Percentiles rank a stretch among this genome's conserved stretches.
These are phyloP conservation scores for Masnerella sp. DNA, from an alignment of 2,888 invertebrate species.

Conservation along the genomic window DNA sequence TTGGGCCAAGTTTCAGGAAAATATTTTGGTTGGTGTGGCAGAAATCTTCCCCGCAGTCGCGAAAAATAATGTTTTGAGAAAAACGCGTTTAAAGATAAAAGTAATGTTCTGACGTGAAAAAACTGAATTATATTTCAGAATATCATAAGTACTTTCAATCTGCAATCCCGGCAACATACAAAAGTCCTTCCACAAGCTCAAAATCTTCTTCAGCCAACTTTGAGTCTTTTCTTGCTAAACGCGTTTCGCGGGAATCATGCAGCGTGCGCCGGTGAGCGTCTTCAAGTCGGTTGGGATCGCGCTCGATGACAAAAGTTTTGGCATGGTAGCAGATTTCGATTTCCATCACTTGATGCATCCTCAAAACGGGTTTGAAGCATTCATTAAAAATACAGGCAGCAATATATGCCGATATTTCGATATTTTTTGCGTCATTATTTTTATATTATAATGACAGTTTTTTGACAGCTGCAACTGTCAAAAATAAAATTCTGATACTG, in stretches of 20 bases:
- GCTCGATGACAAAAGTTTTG: conserved; percentile 26
- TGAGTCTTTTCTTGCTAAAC: conserved; percentile 23
- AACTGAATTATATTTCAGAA: neutral
- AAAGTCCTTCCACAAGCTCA: conserved; percentile 6
- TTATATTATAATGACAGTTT: conserved; percentile 2
- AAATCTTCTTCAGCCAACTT: neutral
- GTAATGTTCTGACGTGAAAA: neutral
- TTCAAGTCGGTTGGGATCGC: conserved; percentile 43
- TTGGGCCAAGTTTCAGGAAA: no score
- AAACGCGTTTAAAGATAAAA: conserved; percentile 4
- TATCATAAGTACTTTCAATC: conserved; percentile 40
- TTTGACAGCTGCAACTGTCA: neutral
- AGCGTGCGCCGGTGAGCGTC: conserved; percentile 38
- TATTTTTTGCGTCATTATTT: conserved; percentile 7
- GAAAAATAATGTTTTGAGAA: neutral
- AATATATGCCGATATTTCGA: conserved; percentile 10
- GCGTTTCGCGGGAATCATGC: conserved; percentile 9
- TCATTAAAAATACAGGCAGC: conserved; percentile 61
- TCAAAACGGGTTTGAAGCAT: conserved; percentile 58
- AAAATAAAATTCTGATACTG: no score
- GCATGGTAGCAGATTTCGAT: conserved; percentile 48
- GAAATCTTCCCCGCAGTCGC: neutral
- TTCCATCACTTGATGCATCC: conserved; percentile 59
- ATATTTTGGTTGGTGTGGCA: conserved; percentile 6
- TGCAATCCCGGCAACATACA: conserved; percentile 28